Evolutionary conservation across 2,113 vertebrate species (phyloP).

Genomic region (Hemiscyllium ocellatum): DNA sequence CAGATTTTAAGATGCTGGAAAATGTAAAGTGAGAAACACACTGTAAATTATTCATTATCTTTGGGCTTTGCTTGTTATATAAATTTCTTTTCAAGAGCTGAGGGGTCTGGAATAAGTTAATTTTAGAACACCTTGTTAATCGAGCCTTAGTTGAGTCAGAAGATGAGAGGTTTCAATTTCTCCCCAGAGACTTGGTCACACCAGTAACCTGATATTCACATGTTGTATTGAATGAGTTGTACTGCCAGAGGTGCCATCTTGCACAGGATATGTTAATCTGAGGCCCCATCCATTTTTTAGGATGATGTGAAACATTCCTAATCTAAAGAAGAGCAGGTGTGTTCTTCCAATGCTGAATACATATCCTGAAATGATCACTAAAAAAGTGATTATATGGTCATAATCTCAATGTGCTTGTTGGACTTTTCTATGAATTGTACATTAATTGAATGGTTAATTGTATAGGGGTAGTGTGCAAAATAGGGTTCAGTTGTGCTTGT

Average conservation of each 20-base stretch:
- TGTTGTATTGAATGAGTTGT: background rate
- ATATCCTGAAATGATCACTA: background rate
- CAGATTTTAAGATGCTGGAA: background rate
- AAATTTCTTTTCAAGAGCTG: background rate
- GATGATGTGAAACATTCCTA: background rate
- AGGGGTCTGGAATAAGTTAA: background rate
- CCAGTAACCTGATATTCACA: background rate
- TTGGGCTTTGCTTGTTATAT: conserved; percentile 13
- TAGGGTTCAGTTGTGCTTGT: too few relatives aligned
- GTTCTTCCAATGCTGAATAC: background rate
- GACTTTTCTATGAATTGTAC: too few relatives aligned
- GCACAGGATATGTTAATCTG: background rate
- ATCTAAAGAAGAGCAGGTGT: background rate
- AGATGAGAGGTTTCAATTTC: background rate
- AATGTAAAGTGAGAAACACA: background rate
- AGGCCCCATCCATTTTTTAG: background rate
- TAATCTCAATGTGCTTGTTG: too few relatives aligned
- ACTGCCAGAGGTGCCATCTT: background rate
- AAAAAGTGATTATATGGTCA: too few relatives aligned
- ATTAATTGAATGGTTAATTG: too few relatives aligned
- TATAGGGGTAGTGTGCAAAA: too few relatives aligned
- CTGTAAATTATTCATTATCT: conserved; percentile 5
- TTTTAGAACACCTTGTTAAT: background rate
- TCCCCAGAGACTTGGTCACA: background rate
- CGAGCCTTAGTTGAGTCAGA: background rate